Percentiles rank a stretch among this genome's conserved stretches.
These are phyloP conservation scores for Aradus depressus DNA, from an alignment of 2,888 invertebrate species.

Conservation along the genomic window DNA sequence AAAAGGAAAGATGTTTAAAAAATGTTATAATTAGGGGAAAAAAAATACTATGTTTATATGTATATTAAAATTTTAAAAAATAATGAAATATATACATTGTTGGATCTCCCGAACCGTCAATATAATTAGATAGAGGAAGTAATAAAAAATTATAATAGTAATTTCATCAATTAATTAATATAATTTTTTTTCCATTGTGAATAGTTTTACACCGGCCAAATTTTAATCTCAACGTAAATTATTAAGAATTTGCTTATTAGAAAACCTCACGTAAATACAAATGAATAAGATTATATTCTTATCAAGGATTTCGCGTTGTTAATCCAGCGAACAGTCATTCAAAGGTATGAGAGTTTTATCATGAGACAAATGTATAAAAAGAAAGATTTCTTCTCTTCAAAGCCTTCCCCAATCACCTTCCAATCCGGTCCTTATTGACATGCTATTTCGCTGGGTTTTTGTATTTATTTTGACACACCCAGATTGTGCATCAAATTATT, in stretches of 20 bases:
- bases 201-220: not conserved
- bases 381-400: too few species aligned
- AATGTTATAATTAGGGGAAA: slow-evolving; percentile 26
- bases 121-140: slow-evolving; percentile 12
- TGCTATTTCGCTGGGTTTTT: too few species aligned
- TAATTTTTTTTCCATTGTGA: not conserved
- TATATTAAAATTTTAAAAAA: slow-evolving; percentile 14
- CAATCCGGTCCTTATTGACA: too few species aligned
- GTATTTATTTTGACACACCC: too few species aligned
- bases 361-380: too few species aligned
- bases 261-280: too few species aligned
- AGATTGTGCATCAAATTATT: too few species aligned
- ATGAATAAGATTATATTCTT: too few species aligned
- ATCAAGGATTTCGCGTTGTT: too few species aligned
- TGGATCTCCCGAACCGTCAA: slow-evolving; percentile 26
- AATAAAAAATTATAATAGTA: not conserved
- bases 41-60: slow-evolving; percentile 20
- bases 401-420: too few species aligned
- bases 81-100: slow-evolving; percentile 23
- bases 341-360: slow-evolving; percentile 5
- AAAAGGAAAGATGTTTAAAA: slow-evolving; percentile 21
- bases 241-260: too few species aligned
- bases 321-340: too few species aligned
- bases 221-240: not conserved
- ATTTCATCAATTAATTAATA: not conserved